A percentile compares a stretch with the other conserved stretches of the same genome.
Conservation (phyloP, 2,113 vertebrate species). For the Leucopternis melanops region DNA sequence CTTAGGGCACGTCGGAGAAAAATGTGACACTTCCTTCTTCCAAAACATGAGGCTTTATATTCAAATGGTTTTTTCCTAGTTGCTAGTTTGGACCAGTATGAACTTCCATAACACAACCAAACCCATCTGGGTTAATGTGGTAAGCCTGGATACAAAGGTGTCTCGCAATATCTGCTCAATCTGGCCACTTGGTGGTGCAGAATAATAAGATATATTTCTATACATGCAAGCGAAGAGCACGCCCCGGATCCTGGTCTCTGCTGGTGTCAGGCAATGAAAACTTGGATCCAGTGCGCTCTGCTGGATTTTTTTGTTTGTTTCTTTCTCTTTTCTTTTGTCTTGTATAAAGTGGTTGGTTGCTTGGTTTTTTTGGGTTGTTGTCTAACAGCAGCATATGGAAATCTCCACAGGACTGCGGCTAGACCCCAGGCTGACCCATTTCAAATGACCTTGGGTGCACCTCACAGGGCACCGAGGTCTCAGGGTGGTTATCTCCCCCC, state of each 20-base stretch:
- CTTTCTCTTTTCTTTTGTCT: neutral
- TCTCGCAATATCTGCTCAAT: slow-evolving; percentile 51
- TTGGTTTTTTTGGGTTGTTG: neutral
- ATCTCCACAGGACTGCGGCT: neutral
- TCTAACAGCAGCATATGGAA: no score
- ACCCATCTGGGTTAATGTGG: neutral
- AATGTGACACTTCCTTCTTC: neutral
- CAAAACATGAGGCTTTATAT: neutral
- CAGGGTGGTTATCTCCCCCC: no score
- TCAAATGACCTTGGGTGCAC: no score
- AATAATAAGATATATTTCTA: slow-evolving; percentile 73
- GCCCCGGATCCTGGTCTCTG: no score
- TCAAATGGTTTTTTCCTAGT: accelerated
- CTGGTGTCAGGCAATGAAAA: neutral
- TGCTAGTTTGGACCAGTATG: neutral
- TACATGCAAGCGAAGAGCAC: neutral
- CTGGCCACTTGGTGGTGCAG: slow-evolving; percentile 78
- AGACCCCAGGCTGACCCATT: neutral
- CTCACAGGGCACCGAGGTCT: neutral
- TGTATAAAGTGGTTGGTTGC: neutral
- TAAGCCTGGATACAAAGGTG: neutral
- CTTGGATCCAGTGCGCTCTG: neutral
- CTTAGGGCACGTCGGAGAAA: neutral
- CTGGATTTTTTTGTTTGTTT: neutral
- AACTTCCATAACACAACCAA: neutral